phyloP scores from a whole-genome alignment of 2,888 invertebrate genomes.

The Leptarthrus brevirostris region DNA sequence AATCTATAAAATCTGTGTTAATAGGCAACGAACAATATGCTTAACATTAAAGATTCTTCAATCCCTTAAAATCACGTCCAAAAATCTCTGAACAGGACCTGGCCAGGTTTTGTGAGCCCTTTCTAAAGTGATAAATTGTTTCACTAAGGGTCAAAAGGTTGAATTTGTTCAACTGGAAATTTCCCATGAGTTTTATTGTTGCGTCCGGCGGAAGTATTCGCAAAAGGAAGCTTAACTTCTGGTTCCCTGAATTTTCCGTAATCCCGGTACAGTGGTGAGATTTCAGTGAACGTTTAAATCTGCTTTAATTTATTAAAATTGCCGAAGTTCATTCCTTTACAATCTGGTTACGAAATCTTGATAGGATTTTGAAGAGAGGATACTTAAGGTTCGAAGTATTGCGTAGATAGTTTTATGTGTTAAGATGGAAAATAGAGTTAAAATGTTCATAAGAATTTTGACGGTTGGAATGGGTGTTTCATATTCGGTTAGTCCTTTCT shows the following conservation, averaged over 20 bases:
- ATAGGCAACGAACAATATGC: constrained; percentile 20
- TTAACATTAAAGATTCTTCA: neutral
- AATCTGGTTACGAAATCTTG: too few relatives aligned
- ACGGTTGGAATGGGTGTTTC: too few relatives aligned
- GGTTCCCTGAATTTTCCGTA: constrained; percentile 8
- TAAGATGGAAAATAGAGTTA: too few relatives aligned
- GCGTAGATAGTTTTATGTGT: too few relatives aligned
- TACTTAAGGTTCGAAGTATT: too few relatives aligned
- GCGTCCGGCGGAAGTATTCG: constrained; percentile 6
- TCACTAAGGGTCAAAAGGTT: constrained; percentile 24
- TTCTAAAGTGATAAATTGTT: constrained; percentile 41
- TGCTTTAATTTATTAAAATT: neutral
- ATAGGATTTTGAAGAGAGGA: too few relatives aligned
- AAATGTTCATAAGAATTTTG: too few relatives aligned
- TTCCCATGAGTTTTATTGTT: constrained; percentile 27
- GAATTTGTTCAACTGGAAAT: constrained; percentile 41
- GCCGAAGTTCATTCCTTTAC: neutral
- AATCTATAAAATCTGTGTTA: constrained; percentile 39
- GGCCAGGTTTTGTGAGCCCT: constrained; percentile 21
- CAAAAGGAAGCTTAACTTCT: neutral
- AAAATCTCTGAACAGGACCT: neutral
- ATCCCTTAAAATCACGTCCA: constrained; percentile 7
- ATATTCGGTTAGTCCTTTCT: too few relatives aligned
- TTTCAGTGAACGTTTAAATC: constrained; percentile 1
- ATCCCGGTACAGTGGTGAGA: neutral